Evolutionary conservation across 2,113 vertebrate genomes (phyloP).

Genomic region (Jacana jacana): DNA sequence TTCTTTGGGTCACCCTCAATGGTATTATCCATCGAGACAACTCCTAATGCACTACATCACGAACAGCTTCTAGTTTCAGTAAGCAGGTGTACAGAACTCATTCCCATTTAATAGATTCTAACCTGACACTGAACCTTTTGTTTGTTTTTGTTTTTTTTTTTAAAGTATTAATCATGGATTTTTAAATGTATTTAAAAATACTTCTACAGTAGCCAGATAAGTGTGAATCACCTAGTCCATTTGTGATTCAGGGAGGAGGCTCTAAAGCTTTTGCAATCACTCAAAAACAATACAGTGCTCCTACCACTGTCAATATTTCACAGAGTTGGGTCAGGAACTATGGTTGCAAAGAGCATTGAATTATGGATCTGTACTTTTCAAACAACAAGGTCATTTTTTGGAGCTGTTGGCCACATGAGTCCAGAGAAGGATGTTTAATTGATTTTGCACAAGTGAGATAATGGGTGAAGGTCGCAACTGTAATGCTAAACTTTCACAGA

Average conservation of each 20-base stretch:
- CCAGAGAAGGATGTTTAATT: neutral
- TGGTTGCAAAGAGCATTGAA: neutral
- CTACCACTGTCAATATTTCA: neutral
- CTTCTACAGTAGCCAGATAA: neutral
- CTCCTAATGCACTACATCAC: neutral
- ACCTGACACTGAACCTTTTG: neutral
- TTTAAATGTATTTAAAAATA: neutral
- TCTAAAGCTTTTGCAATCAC: neutral
- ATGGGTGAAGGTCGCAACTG: neutral
- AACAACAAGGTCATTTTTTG: neutral
- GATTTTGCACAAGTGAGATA: neutral
- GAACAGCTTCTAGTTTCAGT: neutral
- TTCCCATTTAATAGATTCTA: neutral
- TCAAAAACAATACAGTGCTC: neutral
- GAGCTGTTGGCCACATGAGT: neutral
- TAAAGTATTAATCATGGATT: neutral
- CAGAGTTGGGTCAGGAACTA: neutral
- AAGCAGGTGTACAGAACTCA: neutral
- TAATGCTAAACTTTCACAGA: neutral
- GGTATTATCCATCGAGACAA: neutral
- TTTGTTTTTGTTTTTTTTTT: neutral
- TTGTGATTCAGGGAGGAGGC: neutral
- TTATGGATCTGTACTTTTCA: slow-evolving; percentile 4
- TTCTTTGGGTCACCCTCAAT: neutral
- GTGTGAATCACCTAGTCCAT: neutral